A percentile compares a stretch with the other conserved stretches of the same genome.
These are phyloP conservation scores for Lineus longissimus DNA, from an alignment of 1,140 invertebrate species.

Conservation along the genomic window DNA sequence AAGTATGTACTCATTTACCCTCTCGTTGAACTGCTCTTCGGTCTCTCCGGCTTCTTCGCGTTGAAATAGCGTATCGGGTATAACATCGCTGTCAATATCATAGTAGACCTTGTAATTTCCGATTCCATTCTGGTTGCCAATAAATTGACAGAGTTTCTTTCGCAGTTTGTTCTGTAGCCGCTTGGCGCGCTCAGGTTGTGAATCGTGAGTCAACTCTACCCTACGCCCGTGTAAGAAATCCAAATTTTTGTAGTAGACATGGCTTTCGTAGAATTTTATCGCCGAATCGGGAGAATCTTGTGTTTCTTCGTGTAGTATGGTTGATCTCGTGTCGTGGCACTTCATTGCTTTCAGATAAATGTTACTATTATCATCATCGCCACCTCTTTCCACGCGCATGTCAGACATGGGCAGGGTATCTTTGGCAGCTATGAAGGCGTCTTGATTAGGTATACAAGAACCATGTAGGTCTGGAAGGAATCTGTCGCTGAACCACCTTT, in stretches of 20 bases:
- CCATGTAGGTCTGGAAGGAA: background rate
- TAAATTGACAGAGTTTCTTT: background rate
- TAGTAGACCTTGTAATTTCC: background rate
- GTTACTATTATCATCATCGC: background rate
- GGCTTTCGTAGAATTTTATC: background rate
- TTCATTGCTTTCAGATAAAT: background rate
- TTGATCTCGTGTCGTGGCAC: background rate
- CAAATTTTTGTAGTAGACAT: background rate
- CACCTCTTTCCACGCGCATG: background rate
- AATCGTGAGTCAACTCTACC: background rate
- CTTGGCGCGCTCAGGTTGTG: background rate
- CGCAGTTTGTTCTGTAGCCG: background rate
- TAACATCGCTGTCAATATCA: background rate
- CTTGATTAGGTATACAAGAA: background rate
- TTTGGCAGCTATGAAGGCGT: background rate
- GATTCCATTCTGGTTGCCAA: background rate
- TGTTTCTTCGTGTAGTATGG: background rate
- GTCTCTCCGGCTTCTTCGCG: background rate
- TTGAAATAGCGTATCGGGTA: background rate
- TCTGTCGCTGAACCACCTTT: background rate
- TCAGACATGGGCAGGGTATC: background rate
- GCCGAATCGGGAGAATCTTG: background rate
- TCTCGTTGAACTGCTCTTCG: background rate
- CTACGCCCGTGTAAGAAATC: background rate
- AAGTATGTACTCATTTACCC: background rate